These are phyloP conservation scores for Troides helena DNA, from an alignment of 2,888 invertebrate species.

Conservation along the genomic window DNA sequence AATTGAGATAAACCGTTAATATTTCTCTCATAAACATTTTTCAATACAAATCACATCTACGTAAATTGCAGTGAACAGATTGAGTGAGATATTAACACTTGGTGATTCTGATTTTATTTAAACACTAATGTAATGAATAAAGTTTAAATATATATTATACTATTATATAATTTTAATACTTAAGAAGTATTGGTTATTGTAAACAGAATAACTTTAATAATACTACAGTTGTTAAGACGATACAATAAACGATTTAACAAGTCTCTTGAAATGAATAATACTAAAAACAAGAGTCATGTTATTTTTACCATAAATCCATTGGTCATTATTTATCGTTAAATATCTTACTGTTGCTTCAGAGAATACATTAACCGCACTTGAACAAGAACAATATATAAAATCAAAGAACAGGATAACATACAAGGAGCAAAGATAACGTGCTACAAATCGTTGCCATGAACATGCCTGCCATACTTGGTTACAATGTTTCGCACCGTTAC, in stretches of 20 bases:
- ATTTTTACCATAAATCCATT: not conserved
- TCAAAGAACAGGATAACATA: constrained; percentile 32
- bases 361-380: not conserved
- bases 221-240: too few species aligned
- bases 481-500: constrained; percentile 59
- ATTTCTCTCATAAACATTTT: constrained; percentile 8
- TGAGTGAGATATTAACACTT: not conserved
- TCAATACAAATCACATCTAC: constrained; percentile 22
- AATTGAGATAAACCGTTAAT: not conserved
- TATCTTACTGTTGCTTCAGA: constrained; percentile 11
- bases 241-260: too few species aligned
- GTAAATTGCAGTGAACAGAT: constrained; percentile 12
- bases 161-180: too few species aligned
- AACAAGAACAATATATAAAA: constrained; percentile 36
- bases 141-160: too few species aligned
- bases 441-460: constrained; percentile 70
- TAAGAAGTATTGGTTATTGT: too few species aligned
- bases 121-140: too few species aligned
- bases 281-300: too few species aligned
- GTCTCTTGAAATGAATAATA: too few species aligned
- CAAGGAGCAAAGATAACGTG: constrained; percentile 52
- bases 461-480: constrained; percentile 60
- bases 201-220: too few species aligned
- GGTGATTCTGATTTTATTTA: too few species aligned
- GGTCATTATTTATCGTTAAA: not conserved